Base-by-base conservation (phyloP, 2,888 invertebrate species). In the Caenorhabditis zanzibari region DNA sequence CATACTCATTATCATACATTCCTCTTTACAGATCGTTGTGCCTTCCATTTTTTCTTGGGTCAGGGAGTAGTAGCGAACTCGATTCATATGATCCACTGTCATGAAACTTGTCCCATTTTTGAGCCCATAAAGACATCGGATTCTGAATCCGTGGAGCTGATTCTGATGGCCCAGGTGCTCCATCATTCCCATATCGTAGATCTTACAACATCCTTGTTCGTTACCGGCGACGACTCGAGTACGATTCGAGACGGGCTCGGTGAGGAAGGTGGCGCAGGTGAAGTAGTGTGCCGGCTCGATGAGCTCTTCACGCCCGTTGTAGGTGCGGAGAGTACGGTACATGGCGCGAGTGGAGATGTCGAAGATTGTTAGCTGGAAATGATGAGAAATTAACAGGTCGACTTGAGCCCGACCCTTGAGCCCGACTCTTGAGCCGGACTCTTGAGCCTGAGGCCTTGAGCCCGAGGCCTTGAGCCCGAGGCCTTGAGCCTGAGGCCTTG, bases 1-100 rank as follows among this genome's bases (percentile, higher is more conserved):
- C 68, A 83, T 85, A 22, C 38, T 76, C 22, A 81, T 35, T 26
- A 75, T 76, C 9, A 66, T 28, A 2, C 71, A 52, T 5, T 82
- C 82, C 41, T 86, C 86, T n/a, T 61, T 56, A 16, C 69, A 71
- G n/a, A 85, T 52, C 1, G 84, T 52, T 4, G 83, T 76, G 22
- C 63, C 68, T 10, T 81, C 72, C 44, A 47, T 22, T 16, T 68
- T 68, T 0, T 77, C 73, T 10, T 35, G 14, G 6, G 58, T 49
- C 19, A 77, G 16, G 10, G 52, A 44, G 64, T 81, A 86, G 3
- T 47, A 6, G 1, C 86, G 71, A 14, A 86, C 56, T 49, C 86
- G 81, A 54, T 86, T 85, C 49, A 79, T 80, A 35, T 73, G 54
- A 54, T 86, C 86, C 0, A 77, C 44, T 0, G 76, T 72, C 35